phyloP scores from a whole-genome alignment of 1,140 invertebrate genomes.

The Zaprionus camerounensis region DNA sequence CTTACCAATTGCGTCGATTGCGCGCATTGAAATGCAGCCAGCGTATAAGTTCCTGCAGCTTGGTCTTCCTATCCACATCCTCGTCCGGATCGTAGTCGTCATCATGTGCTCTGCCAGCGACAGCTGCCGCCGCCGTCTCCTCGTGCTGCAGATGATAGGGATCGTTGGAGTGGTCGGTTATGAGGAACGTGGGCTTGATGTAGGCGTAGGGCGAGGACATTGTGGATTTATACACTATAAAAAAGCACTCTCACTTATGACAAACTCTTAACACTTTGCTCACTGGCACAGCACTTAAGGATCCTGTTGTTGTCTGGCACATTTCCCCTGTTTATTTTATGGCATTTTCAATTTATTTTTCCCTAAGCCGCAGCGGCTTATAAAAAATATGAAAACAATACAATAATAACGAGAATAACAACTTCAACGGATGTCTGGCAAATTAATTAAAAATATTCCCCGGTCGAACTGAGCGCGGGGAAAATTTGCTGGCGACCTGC shows the following conservation, averaged over 20 bases:
- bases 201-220: slow-evolving; percentile 65
- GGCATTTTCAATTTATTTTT: slow-evolving; percentile 2
- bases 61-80: slow-evolving; percentile 64
- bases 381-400: background rate
- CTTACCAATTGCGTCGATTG: slow-evolving; percentile 61
- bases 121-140: slow-evolving; percentile 4
- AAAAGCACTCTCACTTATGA: slow-evolving; percentile 16
- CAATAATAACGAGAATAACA: background rate
- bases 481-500: slow-evolving; percentile 25
- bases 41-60: slow-evolving; percentile 68
- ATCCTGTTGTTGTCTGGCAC: background rate
- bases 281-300: background rate
- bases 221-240: slow-evolving; percentile 16
- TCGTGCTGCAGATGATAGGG: slow-evolving; percentile 55
- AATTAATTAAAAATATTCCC: slow-evolving; percentile 64
- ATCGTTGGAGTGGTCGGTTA: slow-evolving; percentile 68
- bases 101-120: slow-evolving; percentile 9
- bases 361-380: background rate
- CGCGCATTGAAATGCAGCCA: slow-evolving; percentile 67
- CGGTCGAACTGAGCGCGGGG: background rate
- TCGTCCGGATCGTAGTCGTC: slow-evolving; percentile 54
- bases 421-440: slow-evolving; percentile 32
- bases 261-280: background rate
- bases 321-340: background rate
- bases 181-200: slow-evolving; percentile 67